Percentiles rank a stretch among this genome's conserved stretches.
Conservation (phyloP, 2,888 invertebrate species). For the Cephus rjabovi region DNA sequence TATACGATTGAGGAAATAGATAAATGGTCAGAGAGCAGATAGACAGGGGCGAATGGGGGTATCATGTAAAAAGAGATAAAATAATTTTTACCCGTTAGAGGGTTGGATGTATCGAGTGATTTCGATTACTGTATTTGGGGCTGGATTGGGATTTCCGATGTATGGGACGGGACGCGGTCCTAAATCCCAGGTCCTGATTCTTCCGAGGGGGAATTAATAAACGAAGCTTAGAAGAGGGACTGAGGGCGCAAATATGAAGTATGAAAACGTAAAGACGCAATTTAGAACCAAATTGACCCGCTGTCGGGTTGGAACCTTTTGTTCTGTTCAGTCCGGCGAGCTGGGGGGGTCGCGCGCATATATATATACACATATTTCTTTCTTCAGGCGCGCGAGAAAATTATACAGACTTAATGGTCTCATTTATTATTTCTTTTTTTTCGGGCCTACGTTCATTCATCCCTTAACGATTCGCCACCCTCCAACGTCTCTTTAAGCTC, state of each 20-base stretch:
- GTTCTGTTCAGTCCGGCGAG: constrained; percentile 8
- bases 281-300: constrained; percentile 16
- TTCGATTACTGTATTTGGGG: background rate
- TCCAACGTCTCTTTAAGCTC: background rate
- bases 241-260: constrained; percentile 11
- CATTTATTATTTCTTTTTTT: constrained; percentile 63
- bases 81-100: background rate
- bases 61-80: background rate
- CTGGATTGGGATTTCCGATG: background rate
- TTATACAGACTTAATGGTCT: constrained; percentile 59
- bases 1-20: background rate
- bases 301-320: constrained; percentile 3
- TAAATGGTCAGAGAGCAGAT: background rate
- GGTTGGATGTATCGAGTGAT: background rate
- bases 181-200: background rate
- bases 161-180: background rate
- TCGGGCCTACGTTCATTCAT: constrained; percentile 43
- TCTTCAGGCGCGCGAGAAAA: constrained; percentile 36
- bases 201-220: constrained; percentile 16
- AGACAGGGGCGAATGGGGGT: background rate
- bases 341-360: background rate
- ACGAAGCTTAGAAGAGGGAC: constrained; percentile 17
- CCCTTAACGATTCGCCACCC: constrained; percentile 33
- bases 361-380: background rate
- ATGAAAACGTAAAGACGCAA: constrained; percentile 22